phyloP scores from a whole-genome alignment of 2,113 vertebrate genomes.

The Chinchilla lanigera region DNA sequence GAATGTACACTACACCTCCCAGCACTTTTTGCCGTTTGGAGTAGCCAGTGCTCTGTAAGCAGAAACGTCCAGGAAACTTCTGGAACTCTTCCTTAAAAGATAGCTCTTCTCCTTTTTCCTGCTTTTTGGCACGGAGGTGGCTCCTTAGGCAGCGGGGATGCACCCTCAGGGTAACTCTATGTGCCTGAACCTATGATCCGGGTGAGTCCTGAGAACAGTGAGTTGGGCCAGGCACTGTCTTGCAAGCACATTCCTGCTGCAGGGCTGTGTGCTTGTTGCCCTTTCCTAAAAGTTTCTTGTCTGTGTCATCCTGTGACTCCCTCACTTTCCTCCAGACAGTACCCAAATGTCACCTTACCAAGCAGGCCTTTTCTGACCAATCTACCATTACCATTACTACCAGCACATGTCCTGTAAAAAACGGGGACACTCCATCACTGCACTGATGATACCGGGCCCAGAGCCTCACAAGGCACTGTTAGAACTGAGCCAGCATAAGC shows the following conservation, averaged over 20 bases:
- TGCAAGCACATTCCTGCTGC: neutral
- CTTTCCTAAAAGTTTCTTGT: neutral
- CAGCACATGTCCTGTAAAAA: neutral
- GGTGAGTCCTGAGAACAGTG: neutral
- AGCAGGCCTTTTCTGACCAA: neutral
- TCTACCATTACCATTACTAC: neutral
- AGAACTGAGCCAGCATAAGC: neutral
- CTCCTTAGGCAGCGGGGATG: neutral
- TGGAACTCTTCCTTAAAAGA: neutral
- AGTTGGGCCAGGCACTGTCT: neutral
- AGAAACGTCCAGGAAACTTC: neutral
- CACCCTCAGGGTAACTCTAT: neutral
- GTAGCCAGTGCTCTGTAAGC: neutral
- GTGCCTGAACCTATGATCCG: neutral
- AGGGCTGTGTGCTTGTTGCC: rapidly evolving
- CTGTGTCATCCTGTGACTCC: neutral
- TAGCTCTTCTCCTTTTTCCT: neutral
- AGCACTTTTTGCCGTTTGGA: neutral
- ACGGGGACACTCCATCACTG: neutral
- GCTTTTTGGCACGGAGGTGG: neutral
- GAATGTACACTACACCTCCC: neutral
- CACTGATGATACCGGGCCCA: neutral
- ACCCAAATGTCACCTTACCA: neutral
- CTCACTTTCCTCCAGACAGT: neutral
- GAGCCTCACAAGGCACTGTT: neutral